Evolutionary conservation across 2,113 vertebrate species (phyloP), one percentile per base, ranked within the genome.

Genomic region (Crypturellus undulatus): DNA sequence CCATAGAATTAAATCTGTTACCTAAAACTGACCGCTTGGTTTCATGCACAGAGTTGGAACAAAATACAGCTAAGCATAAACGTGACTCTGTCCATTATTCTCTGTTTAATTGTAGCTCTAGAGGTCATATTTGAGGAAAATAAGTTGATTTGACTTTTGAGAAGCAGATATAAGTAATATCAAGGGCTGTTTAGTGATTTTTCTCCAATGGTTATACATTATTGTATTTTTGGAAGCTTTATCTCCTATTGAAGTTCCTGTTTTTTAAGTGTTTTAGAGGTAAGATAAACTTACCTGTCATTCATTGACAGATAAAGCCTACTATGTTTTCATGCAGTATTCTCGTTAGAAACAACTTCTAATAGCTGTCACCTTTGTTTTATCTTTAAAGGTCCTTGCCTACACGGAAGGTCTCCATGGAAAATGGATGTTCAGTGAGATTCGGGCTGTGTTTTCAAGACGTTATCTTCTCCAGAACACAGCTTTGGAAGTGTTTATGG

Each of bases 351-450:
- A 90, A 20, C 20, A 56, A 19, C 16, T 76, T 63, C 54, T 68
- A 83, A 34, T 80, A 87, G 45, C 11, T 70, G 4, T 68, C n/a
- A 49, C 26, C 8, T 89, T 77, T 36, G 83, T 47, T 84, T 90
- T 18, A 73, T 89, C 88, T 52, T 92, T 96, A 81, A 92, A 99
- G 99, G 98, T 99, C 71, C 98, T 99, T 11, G 98, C 98, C 1
- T 99, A 99, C 96, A 99, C 99, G 0, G 99, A 99, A 93, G 99
- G 99, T 20, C 98, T 99, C 87, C 99, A 99, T 95, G 99, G 99
- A 83, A 99, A 99, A 97, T 99, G 99, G 99, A 99, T 99, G 99
- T 99, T 99, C 98, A 99, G 99, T 24, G 99, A 99, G 97, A 99
- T 99, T 95, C 98, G 99, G 38, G 99, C 99, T 3, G 99, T 99